A percentile compares a stretch with the other conserved stretches of the same genome.
Evolutionary conservation across 2,113 vertebrate genomes (phyloP).

Genomic region (Aptenodytes patagonicus): DNA sequence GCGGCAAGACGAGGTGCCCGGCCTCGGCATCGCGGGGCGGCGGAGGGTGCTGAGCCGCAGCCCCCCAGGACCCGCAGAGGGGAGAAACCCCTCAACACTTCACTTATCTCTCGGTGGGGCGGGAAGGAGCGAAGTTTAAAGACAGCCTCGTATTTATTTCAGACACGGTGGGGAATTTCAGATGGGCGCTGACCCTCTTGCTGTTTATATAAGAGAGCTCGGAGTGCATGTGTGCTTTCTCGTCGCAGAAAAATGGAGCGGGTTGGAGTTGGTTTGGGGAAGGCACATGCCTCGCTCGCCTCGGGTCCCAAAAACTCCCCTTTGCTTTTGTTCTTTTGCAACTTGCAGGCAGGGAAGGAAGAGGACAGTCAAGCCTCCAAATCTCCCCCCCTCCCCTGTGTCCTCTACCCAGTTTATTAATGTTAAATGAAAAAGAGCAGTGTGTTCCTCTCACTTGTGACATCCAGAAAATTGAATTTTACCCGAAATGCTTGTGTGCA

Average conservation of each 20-base stretch:
- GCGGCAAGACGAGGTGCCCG: neutral
- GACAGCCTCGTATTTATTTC: neutral
- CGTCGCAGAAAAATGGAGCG: neutral
- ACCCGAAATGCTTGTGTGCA: neutral
- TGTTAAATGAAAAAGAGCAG: neutral
- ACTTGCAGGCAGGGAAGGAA: neutral
- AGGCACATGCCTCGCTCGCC: neutral
- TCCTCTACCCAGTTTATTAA: neutral
- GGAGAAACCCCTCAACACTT: neutral
- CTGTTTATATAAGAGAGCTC: slow-evolving; percentile 41
- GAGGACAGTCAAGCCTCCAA: neutral
- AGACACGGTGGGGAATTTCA: neutral
- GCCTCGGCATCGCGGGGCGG: accelerated
- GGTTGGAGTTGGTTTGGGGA: neutral
- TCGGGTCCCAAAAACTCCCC: neutral
- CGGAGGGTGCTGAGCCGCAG: neutral
- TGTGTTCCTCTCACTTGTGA: neutral
- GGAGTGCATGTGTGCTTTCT: neutral
- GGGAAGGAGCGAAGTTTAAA: neutral
- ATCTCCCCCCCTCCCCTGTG: neutral
- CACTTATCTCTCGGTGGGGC: accelerated
- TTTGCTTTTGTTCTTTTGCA: neutral
- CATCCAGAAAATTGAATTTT: slow-evolving; percentile 36
- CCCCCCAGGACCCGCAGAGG: neutral
- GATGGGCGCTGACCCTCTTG: neutral